These are phyloP conservation scores for Enteromius radiatus DNA, from an alignment of 2,797 vertebrate species.

Conservation along the genomic window DNA sequence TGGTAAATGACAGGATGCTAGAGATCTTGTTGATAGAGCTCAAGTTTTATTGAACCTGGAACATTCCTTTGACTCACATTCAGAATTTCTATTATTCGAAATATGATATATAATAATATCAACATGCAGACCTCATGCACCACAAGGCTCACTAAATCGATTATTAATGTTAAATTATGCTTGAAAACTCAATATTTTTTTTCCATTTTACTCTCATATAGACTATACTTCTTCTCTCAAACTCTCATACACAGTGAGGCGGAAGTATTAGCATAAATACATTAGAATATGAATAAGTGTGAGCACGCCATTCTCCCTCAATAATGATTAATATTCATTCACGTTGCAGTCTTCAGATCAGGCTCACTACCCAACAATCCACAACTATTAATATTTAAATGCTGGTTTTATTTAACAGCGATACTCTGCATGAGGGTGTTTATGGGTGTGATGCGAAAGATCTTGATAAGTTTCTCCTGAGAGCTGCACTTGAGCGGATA, in stretches of 20 bases:
- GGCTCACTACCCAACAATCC: constrained; percentile 59
- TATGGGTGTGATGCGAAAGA: constrained; percentile 62
- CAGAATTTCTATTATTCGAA: background rate
- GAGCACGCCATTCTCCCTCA: constrained; percentile 51
- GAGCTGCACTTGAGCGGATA: constrained; percentile 64
- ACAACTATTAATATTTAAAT: constrained; percentile 69
- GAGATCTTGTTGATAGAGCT: background rate
- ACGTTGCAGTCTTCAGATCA: constrained; percentile 56
- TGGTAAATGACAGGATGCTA: background rate
- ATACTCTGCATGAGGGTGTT: constrained; percentile 56
- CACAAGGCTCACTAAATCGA: constrained; percentile 5
- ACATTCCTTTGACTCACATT: constrained; percentile 15
- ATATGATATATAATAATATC: constrained; percentile 24
- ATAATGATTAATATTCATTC: constrained; percentile 63
- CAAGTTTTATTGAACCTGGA: constrained; percentile 21
- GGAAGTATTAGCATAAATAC: constrained; percentile 62
- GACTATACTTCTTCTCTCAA: constrained; percentile 49
- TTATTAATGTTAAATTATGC: constrained; percentile 47
- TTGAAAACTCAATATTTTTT: constrained; percentile 23
- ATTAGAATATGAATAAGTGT: constrained; percentile 63
- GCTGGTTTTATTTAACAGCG: constrained; percentile 65
- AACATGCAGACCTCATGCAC: background rate
- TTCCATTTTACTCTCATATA: constrained; percentile 40
- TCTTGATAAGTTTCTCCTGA: constrained; percentile 68
- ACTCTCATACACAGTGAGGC: constrained; percentile 29